Evolutionary conservation across 1,140 invertebrate species (phyloP).

Genomic region (Chrysomallon squamiferum): DNA sequence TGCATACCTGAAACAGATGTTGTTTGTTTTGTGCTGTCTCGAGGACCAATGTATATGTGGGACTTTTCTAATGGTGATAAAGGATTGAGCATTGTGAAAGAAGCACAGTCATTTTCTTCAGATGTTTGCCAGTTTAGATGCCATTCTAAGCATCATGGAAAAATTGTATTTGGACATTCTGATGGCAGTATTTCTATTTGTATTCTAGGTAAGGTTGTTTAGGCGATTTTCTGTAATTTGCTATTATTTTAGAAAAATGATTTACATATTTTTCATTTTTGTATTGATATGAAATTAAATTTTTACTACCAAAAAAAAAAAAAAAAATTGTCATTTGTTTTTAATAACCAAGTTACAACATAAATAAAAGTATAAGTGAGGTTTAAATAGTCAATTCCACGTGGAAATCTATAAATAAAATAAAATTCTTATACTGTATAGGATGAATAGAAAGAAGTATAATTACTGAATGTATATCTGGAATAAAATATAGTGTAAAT

Average conservation of each 20-base stretch:
- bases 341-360: too few relatives aligned
- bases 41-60: constrained; percentile 60
- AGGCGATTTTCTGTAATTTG: constrained; percentile 1
- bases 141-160: constrained; percentile 52
- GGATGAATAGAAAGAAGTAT: too few relatives aligned
- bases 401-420: too few relatives aligned
- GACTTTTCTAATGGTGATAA: constrained; percentile 22
- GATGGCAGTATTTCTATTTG: constrained; percentile 64
- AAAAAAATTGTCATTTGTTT: too few relatives aligned
- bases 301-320: too few relatives aligned
- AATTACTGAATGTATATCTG: too few relatives aligned
- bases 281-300: too few relatives aligned
- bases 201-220: constrained; percentile 46
- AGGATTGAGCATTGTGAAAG: constrained; percentile 34
- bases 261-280: too few relatives aligned
- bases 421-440: too few relatives aligned
- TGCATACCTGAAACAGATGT: constrained; percentile 39
- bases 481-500: background rate
- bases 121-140: constrained; percentile 54
- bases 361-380: too few relatives aligned
- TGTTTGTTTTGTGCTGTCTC: constrained; percentile 50
- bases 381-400: too few relatives aligned
- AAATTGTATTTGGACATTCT: constrained; percentile 61
- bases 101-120: constrained; percentile 41
- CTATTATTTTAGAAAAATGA: too few relatives aligned